phyloP scores from a whole-genome alignment of 2,888 invertebrate species.

The Platycheirus albimanus region DNA sequence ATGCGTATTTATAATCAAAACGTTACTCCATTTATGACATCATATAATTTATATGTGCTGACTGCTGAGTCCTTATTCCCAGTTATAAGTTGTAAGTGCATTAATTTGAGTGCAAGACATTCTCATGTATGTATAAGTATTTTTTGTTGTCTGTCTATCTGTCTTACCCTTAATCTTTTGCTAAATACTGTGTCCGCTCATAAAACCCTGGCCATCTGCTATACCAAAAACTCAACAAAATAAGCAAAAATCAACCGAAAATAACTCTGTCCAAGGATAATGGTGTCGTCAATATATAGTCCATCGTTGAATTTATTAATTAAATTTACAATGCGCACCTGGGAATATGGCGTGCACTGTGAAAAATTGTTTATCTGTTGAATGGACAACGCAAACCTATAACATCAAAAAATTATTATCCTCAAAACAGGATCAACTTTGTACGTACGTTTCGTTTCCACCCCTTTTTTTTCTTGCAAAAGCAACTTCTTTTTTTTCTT shows the following conservation, averaged over 20 bases:
- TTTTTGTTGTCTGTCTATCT: constrained; percentile 32
- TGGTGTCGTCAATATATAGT: constrained; percentile 16
- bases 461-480: constrained; percentile 50
- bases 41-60: too few relatives aligned
- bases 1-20: constrained; percentile 31
- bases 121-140: not conserved
- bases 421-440: constrained; percentile 64
- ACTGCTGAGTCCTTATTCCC: too few relatives aligned
- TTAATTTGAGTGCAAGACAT: too few relatives aligned
- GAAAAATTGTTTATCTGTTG: constrained; percentile 48
- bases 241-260: constrained; percentile 48
- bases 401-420: constrained; percentile 50
- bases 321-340: constrained; percentile 65
- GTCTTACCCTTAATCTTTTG: constrained; percentile 27
- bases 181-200: not conserved
- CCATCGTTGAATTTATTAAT: constrained; percentile 62
- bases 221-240: constrained; percentile 4
- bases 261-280: constrained; percentile 49
- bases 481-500: constrained; percentile 21
- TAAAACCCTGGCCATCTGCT: constrained; percentile 54
- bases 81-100: too few relatives aligned
- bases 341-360: constrained; percentile 60
- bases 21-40: constrained; percentile 61
- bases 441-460: constrained; percentile 43
- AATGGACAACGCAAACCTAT: not conserved